Evolutionary conservation across 2,888 invertebrate species (phyloP).

Genomic region (Biston stratarius): DNA sequence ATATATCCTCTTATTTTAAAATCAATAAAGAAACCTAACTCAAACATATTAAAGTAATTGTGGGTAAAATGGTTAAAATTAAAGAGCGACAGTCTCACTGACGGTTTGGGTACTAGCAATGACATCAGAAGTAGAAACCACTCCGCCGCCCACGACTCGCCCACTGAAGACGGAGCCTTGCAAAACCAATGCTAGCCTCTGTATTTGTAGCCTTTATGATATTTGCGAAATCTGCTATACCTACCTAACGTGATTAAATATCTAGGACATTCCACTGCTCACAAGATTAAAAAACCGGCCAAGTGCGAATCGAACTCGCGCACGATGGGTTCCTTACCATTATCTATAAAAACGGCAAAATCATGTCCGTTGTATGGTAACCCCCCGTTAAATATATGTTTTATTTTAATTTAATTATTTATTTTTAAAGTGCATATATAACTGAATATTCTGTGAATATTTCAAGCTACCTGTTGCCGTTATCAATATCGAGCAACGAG

Average conservation of each 20-base stretch:
- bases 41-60: not conserved
- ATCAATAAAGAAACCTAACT: conserved; percentile 3
- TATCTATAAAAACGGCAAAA: too few relatives aligned
- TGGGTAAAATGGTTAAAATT: not conserved
- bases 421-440: too few relatives aligned
- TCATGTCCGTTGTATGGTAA: not conserved
- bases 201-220: conserved; percentile 4
- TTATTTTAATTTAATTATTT: too few relatives aligned
- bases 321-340: too few relatives aligned
- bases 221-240: conserved; percentile 42
- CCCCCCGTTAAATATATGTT: not conserved
- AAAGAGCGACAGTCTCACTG: conserved; percentile 31
- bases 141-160: conserved; percentile 72
- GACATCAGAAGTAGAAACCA: conserved; percentile 82
- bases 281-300: not conserved
- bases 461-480: too few relatives aligned
- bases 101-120: conserved; percentile 61
- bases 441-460: too few relatives aligned
- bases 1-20: not conserved
- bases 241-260: conserved; percentile 18
- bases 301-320: too few relatives aligned
- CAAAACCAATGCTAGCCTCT: conserved; percentile 60
- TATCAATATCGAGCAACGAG: too few relatives aligned
- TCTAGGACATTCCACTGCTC: conserved; percentile 23
- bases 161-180: conserved; percentile 74